A percentile compares a stretch with the other conserved stretches of the same genome.
phyloP scores from a whole-genome alignment of 2,888 invertebrate genomes.

The Agriotes lineatus region DNA sequence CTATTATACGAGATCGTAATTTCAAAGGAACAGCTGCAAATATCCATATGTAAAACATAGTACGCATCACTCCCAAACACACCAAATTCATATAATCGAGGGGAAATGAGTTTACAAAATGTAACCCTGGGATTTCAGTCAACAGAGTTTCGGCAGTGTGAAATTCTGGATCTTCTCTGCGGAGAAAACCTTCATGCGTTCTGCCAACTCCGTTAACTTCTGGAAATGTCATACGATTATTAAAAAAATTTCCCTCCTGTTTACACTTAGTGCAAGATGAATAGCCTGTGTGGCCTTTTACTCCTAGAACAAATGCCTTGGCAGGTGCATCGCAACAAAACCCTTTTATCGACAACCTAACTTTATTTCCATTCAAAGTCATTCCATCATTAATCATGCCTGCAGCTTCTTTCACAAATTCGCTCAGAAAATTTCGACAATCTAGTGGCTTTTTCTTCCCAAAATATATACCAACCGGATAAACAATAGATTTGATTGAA shows the following conservation, averaged over 20 bases:
- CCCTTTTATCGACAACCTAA: conserved; percentile 7
- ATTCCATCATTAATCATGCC: conserved; percentile 9
- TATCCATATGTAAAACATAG: conserved; percentile 14
- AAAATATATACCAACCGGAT: conserved; percentile 24
- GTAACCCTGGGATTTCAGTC: background rate
- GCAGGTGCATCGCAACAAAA: conserved; percentile 37
- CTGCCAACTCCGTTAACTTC: background rate
- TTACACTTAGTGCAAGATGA: conserved; percentile 36
- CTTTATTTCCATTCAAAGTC: conserved; percentile 4
- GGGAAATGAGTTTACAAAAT: conserved; percentile 14
- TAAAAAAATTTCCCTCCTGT: conserved; percentile 14
- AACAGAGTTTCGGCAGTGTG: background rate
- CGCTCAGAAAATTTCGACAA: conserved; percentile 9
- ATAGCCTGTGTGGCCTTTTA: conserved; percentile 39
- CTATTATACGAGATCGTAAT: background rate
- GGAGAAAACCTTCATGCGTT: conserved; percentile 14
- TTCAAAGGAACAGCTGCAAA: conserved; percentile 7
- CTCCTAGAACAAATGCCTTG: conserved; percentile 28
- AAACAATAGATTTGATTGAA: conserved; percentile 10
- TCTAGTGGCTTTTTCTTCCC: conserved; percentile 30
- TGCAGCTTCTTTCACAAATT: conserved; percentile 19
- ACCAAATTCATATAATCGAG: conserved; percentile 1
- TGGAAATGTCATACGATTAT: conserved; percentile 12
- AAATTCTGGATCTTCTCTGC: conserved; percentile 2
- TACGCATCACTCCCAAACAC: conserved; percentile 21